Evolutionary conservation across 2,113 vertebrate genomes (phyloP).

Genomic region (Cryptoleucopteryx plumbea): DNA sequence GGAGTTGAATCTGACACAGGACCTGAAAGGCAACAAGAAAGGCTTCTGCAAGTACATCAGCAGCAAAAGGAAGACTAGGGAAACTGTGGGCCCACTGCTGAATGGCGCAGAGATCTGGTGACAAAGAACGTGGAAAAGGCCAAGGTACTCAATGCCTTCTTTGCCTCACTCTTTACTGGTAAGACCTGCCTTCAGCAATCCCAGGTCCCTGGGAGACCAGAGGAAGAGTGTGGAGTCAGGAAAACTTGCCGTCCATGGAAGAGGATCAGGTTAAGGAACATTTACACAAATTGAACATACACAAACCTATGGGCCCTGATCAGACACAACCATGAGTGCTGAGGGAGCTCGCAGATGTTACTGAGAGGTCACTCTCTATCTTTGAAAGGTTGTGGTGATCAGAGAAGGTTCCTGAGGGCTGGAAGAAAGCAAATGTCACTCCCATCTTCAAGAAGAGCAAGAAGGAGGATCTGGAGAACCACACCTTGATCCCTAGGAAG

Average conservation of each 20-base stretch:
- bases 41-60: not conserved
- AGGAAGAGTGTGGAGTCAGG: not conserved
- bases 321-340: not conserved
- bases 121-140: not conserved
- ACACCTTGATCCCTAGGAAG: not conserved
- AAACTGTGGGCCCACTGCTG: not conserved
- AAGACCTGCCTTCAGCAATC: not conserved
- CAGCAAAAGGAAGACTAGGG: not conserved
- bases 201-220: not conserved
- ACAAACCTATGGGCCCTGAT: too few species aligned
- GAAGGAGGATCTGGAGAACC: not conserved
- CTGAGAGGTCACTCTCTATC: not conserved
- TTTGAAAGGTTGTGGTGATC: not conserved
- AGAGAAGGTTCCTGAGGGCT: not conserved
- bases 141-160: not conserved
- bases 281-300: too few species aligned
- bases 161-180: not conserved
- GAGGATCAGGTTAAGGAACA: not conserved
- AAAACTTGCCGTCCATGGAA: not conserved
- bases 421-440: not conserved
- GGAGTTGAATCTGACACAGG: not conserved
- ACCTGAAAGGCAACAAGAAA: not conserved
- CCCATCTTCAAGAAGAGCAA: not conserved
- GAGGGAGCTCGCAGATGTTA: not conserved
- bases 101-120: not conserved